Conservation (phyloP, 1,140 invertebrate species). For the Halesus radiatus region DNA sequence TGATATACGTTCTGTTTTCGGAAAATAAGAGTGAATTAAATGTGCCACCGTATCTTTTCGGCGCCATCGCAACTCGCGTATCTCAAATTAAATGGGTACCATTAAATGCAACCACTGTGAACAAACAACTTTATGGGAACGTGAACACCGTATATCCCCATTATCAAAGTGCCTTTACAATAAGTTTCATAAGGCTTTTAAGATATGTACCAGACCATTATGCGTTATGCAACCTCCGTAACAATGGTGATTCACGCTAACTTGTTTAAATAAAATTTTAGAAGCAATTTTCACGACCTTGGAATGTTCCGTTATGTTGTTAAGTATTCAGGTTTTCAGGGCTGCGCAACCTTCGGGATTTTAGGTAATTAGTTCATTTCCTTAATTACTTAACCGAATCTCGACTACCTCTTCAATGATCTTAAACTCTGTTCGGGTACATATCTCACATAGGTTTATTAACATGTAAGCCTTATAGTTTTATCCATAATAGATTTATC, state of each 20-base stretch:
- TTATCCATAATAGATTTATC: too few relatives aligned
- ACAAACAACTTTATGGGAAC: constrained; percentile 53
- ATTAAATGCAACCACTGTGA: constrained; percentile 41
- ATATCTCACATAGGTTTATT: too few relatives aligned
- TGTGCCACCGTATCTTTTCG: constrained; percentile 19
- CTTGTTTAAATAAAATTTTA: constrained; percentile 45
- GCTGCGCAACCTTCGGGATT: constrained; percentile 1
- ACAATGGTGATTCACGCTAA: constrained; percentile 52
- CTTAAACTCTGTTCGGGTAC: too few relatives aligned
- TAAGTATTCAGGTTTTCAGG: constrained; percentile 32
- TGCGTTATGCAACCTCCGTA: constrained; percentile 40
- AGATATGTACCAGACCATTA: constrained; percentile 34
- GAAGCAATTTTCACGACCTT: constrained; percentile 51
- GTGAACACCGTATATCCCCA: constrained; percentile 41
- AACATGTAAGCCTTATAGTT: too few relatives aligned
- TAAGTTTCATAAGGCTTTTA: constrained; percentile 46
- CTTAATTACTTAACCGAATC: background rate
- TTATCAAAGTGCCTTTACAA: constrained; percentile 49
- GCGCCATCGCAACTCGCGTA: constrained; percentile 15
- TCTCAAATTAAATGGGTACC: constrained; percentile 29
- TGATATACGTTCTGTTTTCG: constrained; percentile 1
- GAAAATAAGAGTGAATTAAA: constrained; percentile 32
- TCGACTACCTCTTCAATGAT: background rate
- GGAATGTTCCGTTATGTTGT: constrained; percentile 48
- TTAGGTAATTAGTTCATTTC: background rate